These are phyloP conservation scores for Xanthorhoe spadicearia DNA, from an alignment of 2,888 invertebrate genomes.

Conservation along the genomic window DNA sequence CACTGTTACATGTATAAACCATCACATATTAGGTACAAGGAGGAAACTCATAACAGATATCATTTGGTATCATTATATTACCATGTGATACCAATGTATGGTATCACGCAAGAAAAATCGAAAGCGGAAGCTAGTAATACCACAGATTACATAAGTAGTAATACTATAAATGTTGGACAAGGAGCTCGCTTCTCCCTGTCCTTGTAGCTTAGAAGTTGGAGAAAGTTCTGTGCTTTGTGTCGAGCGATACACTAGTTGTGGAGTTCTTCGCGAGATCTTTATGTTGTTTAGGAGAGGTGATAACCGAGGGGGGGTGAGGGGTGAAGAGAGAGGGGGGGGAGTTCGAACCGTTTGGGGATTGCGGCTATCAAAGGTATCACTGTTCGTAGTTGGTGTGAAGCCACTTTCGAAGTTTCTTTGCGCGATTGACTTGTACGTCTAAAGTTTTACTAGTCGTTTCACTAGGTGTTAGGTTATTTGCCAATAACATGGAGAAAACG, in stretches of 20 bases:
- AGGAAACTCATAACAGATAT: too few species aligned
- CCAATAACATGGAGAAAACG: too few species aligned
- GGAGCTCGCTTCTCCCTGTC: too few species aligned
- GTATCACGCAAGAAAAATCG: too few species aligned
- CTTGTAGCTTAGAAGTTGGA: not conserved
- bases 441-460: not conserved
- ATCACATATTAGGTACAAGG: too few species aligned
- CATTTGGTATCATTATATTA: too few species aligned
- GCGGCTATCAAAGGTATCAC: slow-evolving; percentile 28
- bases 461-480: not conserved
- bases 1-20: too few species aligned
- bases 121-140: too few species aligned
- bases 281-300: slow-evolving; percentile 18
- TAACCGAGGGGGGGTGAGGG: not conserved
- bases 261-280: slow-evolving; percentile 16
- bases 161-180: too few species aligned
- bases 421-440: not conserved
- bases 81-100: too few species aligned
- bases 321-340: not conserved
- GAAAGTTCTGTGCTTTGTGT: slow-evolving; percentile 16
- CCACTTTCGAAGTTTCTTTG: slow-evolving; percentile 5
- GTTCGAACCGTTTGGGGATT: slow-evolving; percentile 7
- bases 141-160: too few species aligned
- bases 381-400: slow-evolving; percentile 8
- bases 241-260: not conserved